Base-by-base conservation (phyloP, 2,797 vertebrate genomes). In the Gymnothorax javanicus region DNA sequence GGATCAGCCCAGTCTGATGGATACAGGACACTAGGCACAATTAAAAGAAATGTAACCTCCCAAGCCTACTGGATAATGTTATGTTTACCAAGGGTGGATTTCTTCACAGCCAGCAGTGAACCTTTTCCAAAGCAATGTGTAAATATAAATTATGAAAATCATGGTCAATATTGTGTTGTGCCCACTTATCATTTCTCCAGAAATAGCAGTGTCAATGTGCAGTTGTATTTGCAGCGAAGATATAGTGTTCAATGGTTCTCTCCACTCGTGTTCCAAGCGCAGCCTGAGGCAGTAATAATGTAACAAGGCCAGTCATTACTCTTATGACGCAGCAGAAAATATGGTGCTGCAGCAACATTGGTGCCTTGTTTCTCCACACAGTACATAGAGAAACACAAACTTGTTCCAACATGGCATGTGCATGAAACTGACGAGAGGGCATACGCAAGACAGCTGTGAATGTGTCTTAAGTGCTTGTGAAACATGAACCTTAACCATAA, bases 11-110 rank as follows among this genome's bases (percentile, higher is more conserved):
- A 81, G 15, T 23, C 20, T 15, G 2, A 43, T 60, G 15, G 5
- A 50, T 64, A 6, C n/a, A 20, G 57, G 17, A 62, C 15, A 20
- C 25, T 58, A 12, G 7, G n/a, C 50, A 54, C 5, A 81, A 12
- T 2, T 7, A 7, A 20, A 54, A 54, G 77, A 8, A 54, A 9
- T 54, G 6, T 56, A 81, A 81, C 50, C 50, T 56, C 50, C 77
- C 77, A 7, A 1, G 52, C 2, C 75, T 56, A 20, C n/a, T 54
- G 77, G 77, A 54, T 56, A 7, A 81, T 23, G 52, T 54, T n/a
- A 23, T 81, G 52, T 81, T 81, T 81, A 81, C 77, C 77, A 17
- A 81, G 23, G 77, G 77, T 81, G 77, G 77, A 54, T 54, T n/a
- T n/a, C 50, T 73, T 60, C 77, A 43, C 50, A 43, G 71, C 59